Evolutionary conservation across 2,888 invertebrate genomes (phyloP).

Genomic region (Lottia gigantea): DNA sequence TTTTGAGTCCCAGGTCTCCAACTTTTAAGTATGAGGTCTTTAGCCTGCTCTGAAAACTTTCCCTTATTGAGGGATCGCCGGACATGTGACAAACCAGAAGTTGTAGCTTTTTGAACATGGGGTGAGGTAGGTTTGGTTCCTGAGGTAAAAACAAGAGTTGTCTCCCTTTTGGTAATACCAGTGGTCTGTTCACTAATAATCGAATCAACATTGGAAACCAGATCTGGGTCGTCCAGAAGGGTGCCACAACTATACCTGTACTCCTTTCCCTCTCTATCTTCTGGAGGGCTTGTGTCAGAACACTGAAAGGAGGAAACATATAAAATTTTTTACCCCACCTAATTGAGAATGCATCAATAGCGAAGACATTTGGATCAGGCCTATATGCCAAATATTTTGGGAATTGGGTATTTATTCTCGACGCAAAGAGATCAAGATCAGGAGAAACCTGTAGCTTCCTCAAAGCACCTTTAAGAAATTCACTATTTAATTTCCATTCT

Average conservation of each 20-base stretch:
- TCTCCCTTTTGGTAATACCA: constrained; percentile 16
- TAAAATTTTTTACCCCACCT: constrained; percentile 19
- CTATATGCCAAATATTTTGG: constrained; percentile 20
- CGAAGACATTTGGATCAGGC: constrained; percentile 24
- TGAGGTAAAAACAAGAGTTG: no score
- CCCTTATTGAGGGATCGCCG: constrained; percentile 16
- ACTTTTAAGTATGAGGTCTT: constrained; percentile 8
- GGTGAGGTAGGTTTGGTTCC: constrained; percentile 14
- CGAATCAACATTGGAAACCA: constrained; percentile 16
- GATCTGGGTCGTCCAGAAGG: constrained; percentile 21
- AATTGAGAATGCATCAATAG: constrained; percentile 24
- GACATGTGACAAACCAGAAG: constrained; percentile 19
- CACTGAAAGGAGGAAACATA: constrained; percentile 30
- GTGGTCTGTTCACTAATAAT: constrained; percentile 20
- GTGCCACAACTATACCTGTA: constrained; percentile 21
- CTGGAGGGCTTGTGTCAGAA: constrained; percentile 19
- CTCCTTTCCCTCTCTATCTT: constrained; percentile 21
- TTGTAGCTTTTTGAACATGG: constrained; percentile 13
- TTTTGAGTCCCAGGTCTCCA: constrained; percentile 18
- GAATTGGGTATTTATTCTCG: constrained; percentile 23
- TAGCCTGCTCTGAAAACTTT: constrained; percentile 20
- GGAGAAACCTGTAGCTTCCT: not conserved
- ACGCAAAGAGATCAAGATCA: constrained; percentile 29
- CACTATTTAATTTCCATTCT: constrained; percentile 25
- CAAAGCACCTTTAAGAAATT: constrained; percentile 11